Base-by-base conservation (phyloP, 1,140 invertebrate species). In the Bradysia coprophila region DNA sequence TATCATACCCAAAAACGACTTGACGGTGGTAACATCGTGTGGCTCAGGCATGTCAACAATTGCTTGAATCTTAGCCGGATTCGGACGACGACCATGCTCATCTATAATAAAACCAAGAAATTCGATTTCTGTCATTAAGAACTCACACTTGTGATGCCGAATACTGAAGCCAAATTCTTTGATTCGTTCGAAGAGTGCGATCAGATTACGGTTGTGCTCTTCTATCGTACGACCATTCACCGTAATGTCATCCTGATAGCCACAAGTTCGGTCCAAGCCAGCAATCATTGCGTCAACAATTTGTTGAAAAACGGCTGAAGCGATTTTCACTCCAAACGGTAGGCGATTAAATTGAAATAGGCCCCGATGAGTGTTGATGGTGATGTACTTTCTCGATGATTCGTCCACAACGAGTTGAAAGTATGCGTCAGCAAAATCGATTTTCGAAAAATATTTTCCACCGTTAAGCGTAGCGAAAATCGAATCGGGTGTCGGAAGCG, bases 1-100 rank as follows among this genome's bases (percentile, higher is more conserved):
- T 5, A 48, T 43, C 16, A 58, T 43, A 2, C 50, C 53, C 8
- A 56, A 41, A 44, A 59, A 57, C 11, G 41, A 39, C 43, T 48
- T 42, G n/a, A 9, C n/a, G 8, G 8, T 9, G 28, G 28, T 31
- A 9, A n/a, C n/a, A 31, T 31, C 28, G 8, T 8, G 8, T 31
- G 48, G 48, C 4, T 21, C 15, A 8, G 49, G 46, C 34, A 45
- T 42, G n/a, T 51, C 32, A 9, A 31, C 16, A 22, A 48, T 48
- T 21, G 50, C 49, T 28, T 24, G 2, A 13, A 49, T 42, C 42
- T 49, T 50, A 3, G 41, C 38, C 16, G 46, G 47, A 28, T 51
- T 49, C 20, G 49, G 49, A 39, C 49, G 46, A 1, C 48, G 42
- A 1, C 45, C 45, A 23, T 47, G 40, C 9, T 31, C 21, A n/a